Evolutionary conservation across 1,140 invertebrate species (phyloP).

Genomic region (Acyrthosiphon pisum): DNA sequence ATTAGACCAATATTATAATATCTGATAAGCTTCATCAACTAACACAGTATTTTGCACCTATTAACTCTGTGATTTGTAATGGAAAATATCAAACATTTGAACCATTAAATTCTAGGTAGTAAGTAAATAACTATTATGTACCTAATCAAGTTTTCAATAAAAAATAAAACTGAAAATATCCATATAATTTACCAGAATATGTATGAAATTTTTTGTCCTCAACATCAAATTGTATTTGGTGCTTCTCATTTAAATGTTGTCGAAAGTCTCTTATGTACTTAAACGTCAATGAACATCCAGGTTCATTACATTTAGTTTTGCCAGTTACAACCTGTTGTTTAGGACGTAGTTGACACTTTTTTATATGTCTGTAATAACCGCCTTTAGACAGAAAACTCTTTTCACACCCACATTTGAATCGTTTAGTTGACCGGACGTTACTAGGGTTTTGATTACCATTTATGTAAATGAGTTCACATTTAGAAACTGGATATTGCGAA

Average conservation of each 20-base stretch:
- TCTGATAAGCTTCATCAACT: neutral
- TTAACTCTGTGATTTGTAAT: neutral
- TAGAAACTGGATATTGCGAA: neutral
- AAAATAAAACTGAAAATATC: neutral
- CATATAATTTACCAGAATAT: constrained; percentile 29
- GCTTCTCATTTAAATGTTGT: constrained; percentile 42
- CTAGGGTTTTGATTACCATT: neutral
- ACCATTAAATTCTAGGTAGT: neutral
- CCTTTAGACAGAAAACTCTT: constrained; percentile 21
- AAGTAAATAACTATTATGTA: neutral
- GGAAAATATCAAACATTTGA: neutral
- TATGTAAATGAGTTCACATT: neutral
- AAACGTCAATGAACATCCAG: constrained; percentile 13
- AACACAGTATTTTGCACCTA: neutral
- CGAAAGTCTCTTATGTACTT: constrained; percentile 27
- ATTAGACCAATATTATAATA: too few species aligned
- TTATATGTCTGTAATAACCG: constrained; percentile 37
- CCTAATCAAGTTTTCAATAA: neutral
- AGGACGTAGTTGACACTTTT: constrained; percentile 23
- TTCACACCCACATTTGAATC: constrained; percentile 30
- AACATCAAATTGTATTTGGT: constrained; percentile 23
- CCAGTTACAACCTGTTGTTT: constrained; percentile 7
- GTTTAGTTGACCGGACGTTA: neutral
- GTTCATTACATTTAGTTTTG: constrained; percentile 30
- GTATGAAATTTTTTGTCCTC: neutral